Evolutionary conservation across 2,113 vertebrate genomes (phyloP).

Genomic region (Otis tarda): DNA sequence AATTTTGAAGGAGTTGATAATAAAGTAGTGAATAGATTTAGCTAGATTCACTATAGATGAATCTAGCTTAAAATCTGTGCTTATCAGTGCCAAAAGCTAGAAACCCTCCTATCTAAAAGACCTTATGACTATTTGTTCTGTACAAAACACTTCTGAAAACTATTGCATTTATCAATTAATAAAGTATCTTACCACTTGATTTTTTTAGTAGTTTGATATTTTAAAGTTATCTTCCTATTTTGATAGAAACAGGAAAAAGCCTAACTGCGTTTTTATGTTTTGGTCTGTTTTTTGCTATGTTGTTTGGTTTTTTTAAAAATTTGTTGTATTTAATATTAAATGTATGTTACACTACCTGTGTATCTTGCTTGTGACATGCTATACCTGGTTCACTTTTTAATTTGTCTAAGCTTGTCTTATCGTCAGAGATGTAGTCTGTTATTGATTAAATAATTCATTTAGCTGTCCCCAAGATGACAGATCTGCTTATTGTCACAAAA

Average conservation of each 20-base stretch:
- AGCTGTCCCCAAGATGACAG: constrained; percentile 54
- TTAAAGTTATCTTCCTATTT: neutral
- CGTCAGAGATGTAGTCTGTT: constrained; percentile 50
- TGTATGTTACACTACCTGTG: neutral
- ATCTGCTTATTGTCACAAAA: constrained; percentile 59
- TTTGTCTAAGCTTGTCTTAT: constrained; percentile 63
- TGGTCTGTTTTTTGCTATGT: neutral
- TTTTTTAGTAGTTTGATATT: neutral
- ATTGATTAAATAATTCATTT: constrained; percentile 74
- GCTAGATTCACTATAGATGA: neutral
- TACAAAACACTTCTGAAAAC: neutral
- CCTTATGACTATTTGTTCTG: neutral
- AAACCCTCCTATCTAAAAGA: neutral
- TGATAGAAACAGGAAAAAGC: neutral
- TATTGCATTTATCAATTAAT: neutral
- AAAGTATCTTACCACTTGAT: neutral
- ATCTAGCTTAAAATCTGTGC: neutral
- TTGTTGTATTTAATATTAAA: constrained; percentile 12
- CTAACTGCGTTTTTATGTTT: neutral
- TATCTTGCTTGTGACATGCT: constrained; percentile 7
- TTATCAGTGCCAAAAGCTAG: neutral
- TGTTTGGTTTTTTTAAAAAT: neutral
- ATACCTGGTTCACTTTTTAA: constrained; percentile 53
- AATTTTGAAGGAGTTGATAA: neutral
- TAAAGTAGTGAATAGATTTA: neutral